These are phyloP conservation scores for Gymnoscopelus braueri DNA, from an alignment of 2,797 vertebrate genomes.

Conservation along the genomic window DNA sequence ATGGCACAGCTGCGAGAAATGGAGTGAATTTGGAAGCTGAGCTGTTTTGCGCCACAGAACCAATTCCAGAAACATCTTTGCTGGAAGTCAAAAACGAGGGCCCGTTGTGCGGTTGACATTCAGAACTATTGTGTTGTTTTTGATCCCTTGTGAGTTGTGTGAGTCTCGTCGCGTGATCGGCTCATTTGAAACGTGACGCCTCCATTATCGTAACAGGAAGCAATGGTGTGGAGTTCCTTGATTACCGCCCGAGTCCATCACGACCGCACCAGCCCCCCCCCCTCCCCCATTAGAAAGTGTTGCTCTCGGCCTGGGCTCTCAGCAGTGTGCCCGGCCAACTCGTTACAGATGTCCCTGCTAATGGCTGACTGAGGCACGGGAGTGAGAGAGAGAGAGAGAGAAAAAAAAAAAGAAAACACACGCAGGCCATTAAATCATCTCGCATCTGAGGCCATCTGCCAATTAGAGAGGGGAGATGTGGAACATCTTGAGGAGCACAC, in stretches of 20 bases:
- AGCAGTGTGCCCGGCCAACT: constrained; percentile 75
- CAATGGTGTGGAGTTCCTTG: constrained; percentile 66
- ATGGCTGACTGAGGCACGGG: constrained; percentile 79
- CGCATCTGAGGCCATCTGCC: constrained; percentile 79
- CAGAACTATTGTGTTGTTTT: constrained; percentile 36
- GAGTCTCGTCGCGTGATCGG: constrained; percentile 26
- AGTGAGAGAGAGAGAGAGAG: constrained; percentile 55
- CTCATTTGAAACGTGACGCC: constrained; percentile 56
- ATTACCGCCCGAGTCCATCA: constrained; percentile 68
- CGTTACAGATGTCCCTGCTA: constrained; percentile 83
- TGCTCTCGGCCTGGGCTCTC: constrained; percentile 77
- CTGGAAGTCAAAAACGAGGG: constrained; percentile 48
- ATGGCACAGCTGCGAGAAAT: constrained; percentile 69
- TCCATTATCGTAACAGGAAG: constrained; percentile 62
- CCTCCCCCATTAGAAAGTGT: constrained; percentile 72
- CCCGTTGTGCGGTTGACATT: constrained; percentile 27
- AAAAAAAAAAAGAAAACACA: constrained; percentile 23
- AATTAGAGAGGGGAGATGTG: constrained; percentile 80
- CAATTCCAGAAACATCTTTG: constrained; percentile 49
- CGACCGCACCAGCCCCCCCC: constrained; percentile 50
- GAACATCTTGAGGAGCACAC: constrained; percentile 76
- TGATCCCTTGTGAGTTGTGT: constrained; percentile 39
- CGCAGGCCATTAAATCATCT: constrained; percentile 79
- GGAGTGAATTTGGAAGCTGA: constrained; percentile 60
- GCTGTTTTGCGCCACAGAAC: constrained; percentile 61